These are phyloP conservation scores for Lutraria lutraria DNA, from an alignment of 2,888 invertebrate species.

Conservation along the genomic window DNA sequence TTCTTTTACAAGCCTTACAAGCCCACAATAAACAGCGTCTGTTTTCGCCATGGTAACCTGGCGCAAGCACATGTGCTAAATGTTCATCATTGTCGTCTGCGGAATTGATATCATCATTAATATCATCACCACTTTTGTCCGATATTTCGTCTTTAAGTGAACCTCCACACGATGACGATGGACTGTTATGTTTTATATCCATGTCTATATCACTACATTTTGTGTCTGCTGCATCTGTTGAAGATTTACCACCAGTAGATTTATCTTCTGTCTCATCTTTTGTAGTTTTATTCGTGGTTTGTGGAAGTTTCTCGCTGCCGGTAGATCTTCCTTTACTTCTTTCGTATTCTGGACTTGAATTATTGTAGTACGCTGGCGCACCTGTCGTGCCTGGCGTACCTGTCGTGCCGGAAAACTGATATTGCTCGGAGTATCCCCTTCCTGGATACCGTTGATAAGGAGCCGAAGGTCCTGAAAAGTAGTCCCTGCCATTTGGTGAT, in stretches of 20 bases:
- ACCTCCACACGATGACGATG: conserved; percentile 70
- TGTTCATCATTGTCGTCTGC: conserved; percentile 80
- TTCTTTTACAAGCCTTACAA: conserved; percentile 97
- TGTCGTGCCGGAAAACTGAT: conserved; percentile 68
- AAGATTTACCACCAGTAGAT: conserved; percentile 38
- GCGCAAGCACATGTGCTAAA: conserved; percentile 87
- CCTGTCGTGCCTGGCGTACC: conserved; percentile 59
- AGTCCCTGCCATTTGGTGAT: conserved; percentile 71
- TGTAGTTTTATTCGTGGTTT: conserved; percentile 29
- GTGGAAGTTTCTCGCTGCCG: conserved; percentile 18
- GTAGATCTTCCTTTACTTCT: conserved; percentile 48
- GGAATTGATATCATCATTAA: conserved; percentile 69
- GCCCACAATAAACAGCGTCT: conserved; percentile 96
- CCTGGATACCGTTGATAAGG: conserved; percentile 70
- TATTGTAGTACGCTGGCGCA: conserved; percentile 58
- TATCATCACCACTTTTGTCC: conserved; percentile 73
- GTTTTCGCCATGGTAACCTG: conserved; percentile 88
- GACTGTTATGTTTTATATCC: conserved; percentile 70
- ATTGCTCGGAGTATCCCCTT: conserved; percentile 71
- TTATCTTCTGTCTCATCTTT: conserved; percentile 64
- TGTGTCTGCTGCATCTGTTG: conserved; percentile 49
- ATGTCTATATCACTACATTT: conserved; percentile 54
- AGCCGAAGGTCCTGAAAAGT: conserved; percentile 70
- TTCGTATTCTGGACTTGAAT: conserved; percentile 44
- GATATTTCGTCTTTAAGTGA: conserved; percentile 71